These are phyloP conservation scores for Coelogynopora nodosa DNA, from an alignment of 2,888 invertebrate species.

Conservation along the genomic window DNA sequence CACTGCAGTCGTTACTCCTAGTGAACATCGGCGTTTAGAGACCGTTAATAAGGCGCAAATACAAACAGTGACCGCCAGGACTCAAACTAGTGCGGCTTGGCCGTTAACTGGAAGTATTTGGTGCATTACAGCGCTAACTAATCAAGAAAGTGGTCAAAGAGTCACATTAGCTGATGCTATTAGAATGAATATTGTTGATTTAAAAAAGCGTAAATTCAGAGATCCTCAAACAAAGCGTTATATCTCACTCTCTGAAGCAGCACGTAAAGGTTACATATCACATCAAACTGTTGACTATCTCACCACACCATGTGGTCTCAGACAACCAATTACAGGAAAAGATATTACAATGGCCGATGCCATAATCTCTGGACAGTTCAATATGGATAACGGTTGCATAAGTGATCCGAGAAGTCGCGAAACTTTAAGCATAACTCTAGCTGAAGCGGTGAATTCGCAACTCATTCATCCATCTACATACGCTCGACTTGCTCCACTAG, in stretches of 20 bases:
- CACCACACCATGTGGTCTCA: conserved; percentile 76
- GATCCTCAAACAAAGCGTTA: background rate
- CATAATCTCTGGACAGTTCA: background rate
- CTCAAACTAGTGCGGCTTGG: conserved; percentile 10
- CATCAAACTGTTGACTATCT: conserved; percentile 76
- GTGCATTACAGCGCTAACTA: background rate
- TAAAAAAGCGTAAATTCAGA: conserved; percentile 45
- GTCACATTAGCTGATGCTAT: conserved; percentile 86
- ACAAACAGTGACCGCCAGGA: background rate
- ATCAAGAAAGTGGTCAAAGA: conserved; percentile 70
- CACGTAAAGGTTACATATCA: conserved; percentile 75
- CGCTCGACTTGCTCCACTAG: background rate
- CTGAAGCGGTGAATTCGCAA: conserved; percentile 4
- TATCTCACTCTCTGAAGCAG: conserved; percentile 76
- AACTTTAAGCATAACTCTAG: background rate
- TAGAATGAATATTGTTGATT: conserved; percentile 78
- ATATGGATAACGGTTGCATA: background rate
- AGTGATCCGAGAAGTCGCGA: background rate
- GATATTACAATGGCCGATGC: conserved; percentile 75
- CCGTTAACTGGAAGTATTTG: background rate
- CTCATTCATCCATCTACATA: background rate
- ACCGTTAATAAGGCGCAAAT: conserved; percentile 5
- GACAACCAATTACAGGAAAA: conserved; percentile 68
- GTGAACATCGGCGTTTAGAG: conserved; percentile 22
- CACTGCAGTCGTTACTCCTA: background rate